Conservation (phyloP, 2,888 invertebrate species). For the Parnassius apollo region DNA sequence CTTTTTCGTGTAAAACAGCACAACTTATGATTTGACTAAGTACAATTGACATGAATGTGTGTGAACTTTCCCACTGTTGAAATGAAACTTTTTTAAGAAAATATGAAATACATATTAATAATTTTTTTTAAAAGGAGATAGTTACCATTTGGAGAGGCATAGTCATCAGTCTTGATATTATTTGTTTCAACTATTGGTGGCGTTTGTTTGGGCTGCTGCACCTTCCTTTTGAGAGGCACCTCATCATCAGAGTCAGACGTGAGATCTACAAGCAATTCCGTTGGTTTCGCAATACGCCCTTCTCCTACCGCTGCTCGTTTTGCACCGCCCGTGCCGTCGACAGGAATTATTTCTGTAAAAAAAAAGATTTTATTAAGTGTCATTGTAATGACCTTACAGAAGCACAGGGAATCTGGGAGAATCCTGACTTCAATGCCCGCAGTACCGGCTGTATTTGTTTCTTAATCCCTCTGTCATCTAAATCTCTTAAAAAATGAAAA, state of each 20-base stretch:
- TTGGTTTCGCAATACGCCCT: slow-evolving; percentile 58
- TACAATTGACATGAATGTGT: too few species aligned
- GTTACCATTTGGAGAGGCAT: slow-evolving; percentile 61
- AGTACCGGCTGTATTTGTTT: too few species aligned
- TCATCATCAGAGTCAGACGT: slow-evolving; percentile 89
- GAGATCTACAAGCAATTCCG: slow-evolving; percentile 83
- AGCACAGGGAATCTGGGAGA: too few species aligned
- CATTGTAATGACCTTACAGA: too few species aligned
- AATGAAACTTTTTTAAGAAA: too few species aligned
- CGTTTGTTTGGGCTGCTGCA: slow-evolving; percentile 59
- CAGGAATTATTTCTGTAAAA: slow-evolving; percentile 71
- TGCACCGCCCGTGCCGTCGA: slow-evolving; percentile 53
- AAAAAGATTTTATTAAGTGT: not conserved
- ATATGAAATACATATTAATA: not conserved
- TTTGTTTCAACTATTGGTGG: slow-evolving; percentile 59
- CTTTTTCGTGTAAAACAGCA: too few species aligned
- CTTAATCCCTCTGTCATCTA: too few species aligned
- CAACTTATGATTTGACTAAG: too few species aligned
- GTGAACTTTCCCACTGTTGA: too few species aligned
- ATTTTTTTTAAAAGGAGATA: not conserved
- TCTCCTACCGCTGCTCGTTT: slow-evolving; percentile 69
- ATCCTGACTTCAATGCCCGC: too few species aligned
- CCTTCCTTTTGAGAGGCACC: slow-evolving; percentile 83
- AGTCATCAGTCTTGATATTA: slow-evolving; percentile 56
- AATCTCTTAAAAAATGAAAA: too few species aligned